Evolutionary conservation across 1,140 invertebrate genomes (phyloP), one percentile per base, ranked within the genome.

Genomic region (Cyclargus thomasi): DNA sequence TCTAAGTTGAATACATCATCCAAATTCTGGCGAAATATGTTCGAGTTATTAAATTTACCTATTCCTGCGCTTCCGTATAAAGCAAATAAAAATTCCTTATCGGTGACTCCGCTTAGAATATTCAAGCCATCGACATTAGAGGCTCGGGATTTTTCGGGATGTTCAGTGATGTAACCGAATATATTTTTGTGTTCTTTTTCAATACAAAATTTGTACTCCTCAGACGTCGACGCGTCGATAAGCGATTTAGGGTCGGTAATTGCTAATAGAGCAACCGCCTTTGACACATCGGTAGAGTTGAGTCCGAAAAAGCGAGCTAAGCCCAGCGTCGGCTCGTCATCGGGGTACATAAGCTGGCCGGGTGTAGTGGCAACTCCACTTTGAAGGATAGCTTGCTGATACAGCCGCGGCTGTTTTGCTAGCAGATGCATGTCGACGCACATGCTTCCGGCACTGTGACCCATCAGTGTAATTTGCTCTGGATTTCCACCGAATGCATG

Each of bases 341-440:
- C 68, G 6, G 67, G 55, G 3, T 71, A 53, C 18, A 62, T 55
- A 2, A 70, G 64, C 17, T 64, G 47, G n/a, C 67, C 67, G 0
- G 70, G 67, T 5, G 47, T 21, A 8, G 72, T 7, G 16, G 65
- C 62, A 17, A 72, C 68, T 11, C 75, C 75, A n/a, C 75, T 77
- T 57, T 71, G 68, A 1, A 70, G 55, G 6, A 75, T 71, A 8
- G 59, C 71, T 39, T 73, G 65, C 21, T 70, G 63, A n/a, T 73
- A 77, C 36, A 75, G 36, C 16, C 72, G 72, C 20, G 75, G 73
- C 1, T 70, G 57, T 20, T 75, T 70, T 0, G 69, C 67, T 53
- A 71, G 62, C 1, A 77, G 21, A 36, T 73, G 71, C 29, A 73
- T 71, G 29, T 77, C 73, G 16, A 77, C 71, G 5, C 73, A 71